Base-by-base conservation (phyloP, 2,113 vertebrate genomes). In the Dipodomys ordii region DNA sequence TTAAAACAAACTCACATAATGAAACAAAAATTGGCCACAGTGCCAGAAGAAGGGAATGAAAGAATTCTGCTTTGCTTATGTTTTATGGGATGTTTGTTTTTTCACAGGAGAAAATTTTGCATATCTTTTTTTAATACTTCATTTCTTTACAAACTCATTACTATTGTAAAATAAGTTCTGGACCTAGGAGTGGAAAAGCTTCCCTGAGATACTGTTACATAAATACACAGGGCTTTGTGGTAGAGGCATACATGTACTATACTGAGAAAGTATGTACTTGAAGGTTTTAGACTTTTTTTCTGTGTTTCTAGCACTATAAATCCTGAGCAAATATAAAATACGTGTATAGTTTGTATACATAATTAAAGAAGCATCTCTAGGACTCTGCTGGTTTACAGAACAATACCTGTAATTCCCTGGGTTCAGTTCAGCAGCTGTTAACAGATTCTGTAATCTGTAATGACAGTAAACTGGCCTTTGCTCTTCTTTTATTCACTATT, bases 381-480 rank as follows among this genome's bases (percentile, higher is more conserved):
- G 96, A 46, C 74, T 84, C 5, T 7, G 81, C 83, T 87, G 91
- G 97, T 96, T 97, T 96, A 94, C 39, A 87, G 83, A 94, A 89
- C 92, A 97, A 89, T 97, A 98, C 98, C 98, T 98, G 96, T 78
- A 97, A 97, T 94, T 98, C 98, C 97, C 97, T 96, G 88, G 96
- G 96, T 98, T 97, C 97, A 96, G 87, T 93, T 96, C 97, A 97
- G 97, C 90, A 97, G 97, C 97, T 97, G 91, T 98, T 98, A 98
- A 98, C 97, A 98, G 98, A 98, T 98, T 98, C 97, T 98, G 93
- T 96, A 98, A 98, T 98, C 97, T 98, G 96, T 97, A 98, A 98
- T 98, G 97, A 98, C 97, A 97, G 97, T 98, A 98, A 98, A 98
- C 98, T 98, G 98, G 98, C 98, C 98, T 98, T 98, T 98, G 97